phyloP scores from a whole-genome alignment of 1,140 invertebrate genomes.

The Lucilia sericata region DNA sequence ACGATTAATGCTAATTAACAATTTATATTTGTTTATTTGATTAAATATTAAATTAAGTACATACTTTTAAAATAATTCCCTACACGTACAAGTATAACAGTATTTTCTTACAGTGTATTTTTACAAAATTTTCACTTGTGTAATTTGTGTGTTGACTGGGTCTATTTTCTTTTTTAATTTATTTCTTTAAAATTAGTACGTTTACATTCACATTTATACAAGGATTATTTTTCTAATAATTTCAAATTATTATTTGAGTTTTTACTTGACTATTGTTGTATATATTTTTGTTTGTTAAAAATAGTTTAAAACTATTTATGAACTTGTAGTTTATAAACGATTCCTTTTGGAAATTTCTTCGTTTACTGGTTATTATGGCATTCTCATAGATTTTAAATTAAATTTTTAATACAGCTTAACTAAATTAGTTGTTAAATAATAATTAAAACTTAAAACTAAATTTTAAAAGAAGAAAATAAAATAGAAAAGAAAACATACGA shows the following conservation, averaged over 20 bases:
- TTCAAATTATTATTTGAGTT: not conserved
- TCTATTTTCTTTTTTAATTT: not conserved
- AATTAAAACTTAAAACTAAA: not conserved
- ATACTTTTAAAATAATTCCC: not conserved
- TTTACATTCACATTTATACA: not conserved
- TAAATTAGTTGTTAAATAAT: not conserved
- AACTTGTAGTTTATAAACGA: not conserved
- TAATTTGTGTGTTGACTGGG: not conserved
- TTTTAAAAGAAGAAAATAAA: not conserved
- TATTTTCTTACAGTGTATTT: constrained; percentile 14
- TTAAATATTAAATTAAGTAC: not conserved
- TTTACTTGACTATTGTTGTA: not conserved
- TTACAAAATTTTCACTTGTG: not conserved
- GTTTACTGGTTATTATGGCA: constrained; percentile 8
- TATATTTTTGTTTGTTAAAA: not conserved
- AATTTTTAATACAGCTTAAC: not conserved
- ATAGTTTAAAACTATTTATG: not conserved
- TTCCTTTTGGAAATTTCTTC: not conserved
- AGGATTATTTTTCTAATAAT: not conserved
- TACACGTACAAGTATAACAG: not conserved
- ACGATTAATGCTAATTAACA: not conserved
- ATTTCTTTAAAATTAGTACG: not conserved
- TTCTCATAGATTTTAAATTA: not conserved
- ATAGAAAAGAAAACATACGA: constrained; percentile 55
- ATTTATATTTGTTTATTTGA: not conserved